Conservation (phyloP, 53 echinoderm and acorn worm genomes). For the Echinometra lucunter region DNA sequence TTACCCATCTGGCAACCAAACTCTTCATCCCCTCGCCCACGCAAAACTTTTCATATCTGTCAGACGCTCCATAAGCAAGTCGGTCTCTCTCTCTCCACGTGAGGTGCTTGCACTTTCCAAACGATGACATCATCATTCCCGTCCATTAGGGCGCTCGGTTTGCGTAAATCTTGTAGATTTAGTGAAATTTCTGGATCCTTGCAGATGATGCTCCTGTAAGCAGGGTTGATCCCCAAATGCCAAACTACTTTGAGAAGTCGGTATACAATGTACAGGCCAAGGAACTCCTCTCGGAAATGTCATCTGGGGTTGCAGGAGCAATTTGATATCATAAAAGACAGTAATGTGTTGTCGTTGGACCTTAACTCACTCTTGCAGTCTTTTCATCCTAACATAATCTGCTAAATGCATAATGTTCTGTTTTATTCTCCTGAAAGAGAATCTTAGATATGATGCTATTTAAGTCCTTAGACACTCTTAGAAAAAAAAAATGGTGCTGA, state of each 20-base stretch:
- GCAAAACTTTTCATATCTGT: neutral
- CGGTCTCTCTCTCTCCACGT: neutral
- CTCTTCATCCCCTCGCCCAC: neutral
- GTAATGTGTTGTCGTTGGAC: neutral
- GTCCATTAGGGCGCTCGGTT: constrained; percentile 21
- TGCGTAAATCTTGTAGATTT: constrained; percentile 38
- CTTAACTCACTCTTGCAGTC: neutral
- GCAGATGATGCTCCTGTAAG: neutral
- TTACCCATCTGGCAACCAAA: neutral
- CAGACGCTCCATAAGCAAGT: neutral
- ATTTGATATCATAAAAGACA: neutral
- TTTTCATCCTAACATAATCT: neutral
- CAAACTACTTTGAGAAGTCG: constrained; percentile 18
- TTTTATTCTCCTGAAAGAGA: neutral
- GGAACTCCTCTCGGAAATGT: neutral
- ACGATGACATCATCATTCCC: constrained; percentile 7
- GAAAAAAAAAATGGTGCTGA: no score
- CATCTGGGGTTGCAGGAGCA: neutral
- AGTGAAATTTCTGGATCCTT: constrained; percentile 17
- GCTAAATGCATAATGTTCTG: neutral
- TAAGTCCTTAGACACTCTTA: no score
- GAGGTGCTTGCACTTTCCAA: constrained; percentile 31
- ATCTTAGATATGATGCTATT: no score
- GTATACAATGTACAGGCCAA: neutral
- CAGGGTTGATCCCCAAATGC: neutral